Conservation (phyloP, 2,113 vertebrate species). For the Meriones unguiculatus region DNA sequence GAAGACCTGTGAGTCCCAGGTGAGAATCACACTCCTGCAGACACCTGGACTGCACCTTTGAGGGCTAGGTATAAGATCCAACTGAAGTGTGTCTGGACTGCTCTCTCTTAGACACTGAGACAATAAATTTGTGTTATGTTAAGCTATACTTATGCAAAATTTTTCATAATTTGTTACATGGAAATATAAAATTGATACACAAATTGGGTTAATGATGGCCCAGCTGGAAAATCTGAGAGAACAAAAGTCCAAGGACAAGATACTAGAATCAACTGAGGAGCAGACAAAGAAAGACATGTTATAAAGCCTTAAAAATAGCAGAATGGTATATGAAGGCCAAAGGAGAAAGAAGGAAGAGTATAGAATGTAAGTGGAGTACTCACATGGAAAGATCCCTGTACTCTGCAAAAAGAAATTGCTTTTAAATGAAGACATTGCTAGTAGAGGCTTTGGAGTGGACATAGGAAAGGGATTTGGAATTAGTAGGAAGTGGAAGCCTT, state of each 20-base stretch:
- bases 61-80: not conserved
- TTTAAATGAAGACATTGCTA: not conserved
- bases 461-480: not conserved
- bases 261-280: not conserved
- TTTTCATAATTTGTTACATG: not conserved
- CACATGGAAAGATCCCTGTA: not conserved
- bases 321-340: not conserved
- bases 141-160: not conserved
- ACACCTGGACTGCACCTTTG: not conserved
- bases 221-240: not conserved
- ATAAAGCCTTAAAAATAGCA: constrained; percentile 1
- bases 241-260: not conserved
- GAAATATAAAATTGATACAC: constrained; percentile 15
- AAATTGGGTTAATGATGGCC: not conserved
- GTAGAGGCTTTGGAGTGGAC: not conserved
- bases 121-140: not conserved
- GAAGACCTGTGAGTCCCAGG: not conserved
- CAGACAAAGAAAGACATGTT: not conserved
- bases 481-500: constrained; percentile 22
- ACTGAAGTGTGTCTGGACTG: not conserved
- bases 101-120: not conserved
- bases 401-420: constrained; percentile 7
- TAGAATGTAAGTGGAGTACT: not conserved
- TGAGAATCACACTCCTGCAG: not conserved
- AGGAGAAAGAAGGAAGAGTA: not conserved